Evolutionary conservation across 2,113 vertebrate species (phyloP), one percentile per base, ranked within the genome.

Genomic region (Redunca redunca): DNA sequence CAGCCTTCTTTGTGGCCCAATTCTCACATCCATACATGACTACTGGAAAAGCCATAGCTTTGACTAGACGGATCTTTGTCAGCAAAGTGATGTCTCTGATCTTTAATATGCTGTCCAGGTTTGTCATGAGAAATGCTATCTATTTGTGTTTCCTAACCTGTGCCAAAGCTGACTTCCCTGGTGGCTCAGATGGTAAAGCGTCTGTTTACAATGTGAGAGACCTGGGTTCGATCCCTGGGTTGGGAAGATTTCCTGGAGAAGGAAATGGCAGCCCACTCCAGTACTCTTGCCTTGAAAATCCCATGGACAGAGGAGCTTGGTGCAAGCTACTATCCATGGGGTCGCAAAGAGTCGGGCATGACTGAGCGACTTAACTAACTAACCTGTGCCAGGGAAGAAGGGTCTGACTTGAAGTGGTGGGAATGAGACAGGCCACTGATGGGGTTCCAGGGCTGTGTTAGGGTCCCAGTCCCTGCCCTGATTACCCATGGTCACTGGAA

Each of bases 361-460:
- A 50, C 50, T 50, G 13, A 50, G 50, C 50, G 13, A 15, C 30
- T 21, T 40, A 3, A 40, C 40, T 3, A 40, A 40, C 25, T 11
- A 11, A 46, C 30, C 26, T 25, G 17, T 3, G 19, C 14, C 40
- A 0, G 90, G 6, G 16, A 28, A 26, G 4, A 25, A 3, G 12
- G 16, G 26, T 7, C 33, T 8, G 77, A 30, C 15, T 77, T 16
- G 40, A 26, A 16, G n/a, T 7, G 6, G 15, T 17, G 33, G 19
- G 9, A 3, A 19, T 5, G n/a, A 11, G 5, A 40, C 9, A 28
- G 28, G 21, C 33, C 40, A 9, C 10, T 30, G 7, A 6, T 4
- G 23, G n/a, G 12, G 2, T 36, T 26, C 3, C 40, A 7, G 28
- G 46, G 1, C 28, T 2, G 83, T 71, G 64, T 67, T 50, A 6